Base-by-base conservation (phyloP, 2,888 invertebrate genomes). In the Eustalomyia histrio region DNA sequence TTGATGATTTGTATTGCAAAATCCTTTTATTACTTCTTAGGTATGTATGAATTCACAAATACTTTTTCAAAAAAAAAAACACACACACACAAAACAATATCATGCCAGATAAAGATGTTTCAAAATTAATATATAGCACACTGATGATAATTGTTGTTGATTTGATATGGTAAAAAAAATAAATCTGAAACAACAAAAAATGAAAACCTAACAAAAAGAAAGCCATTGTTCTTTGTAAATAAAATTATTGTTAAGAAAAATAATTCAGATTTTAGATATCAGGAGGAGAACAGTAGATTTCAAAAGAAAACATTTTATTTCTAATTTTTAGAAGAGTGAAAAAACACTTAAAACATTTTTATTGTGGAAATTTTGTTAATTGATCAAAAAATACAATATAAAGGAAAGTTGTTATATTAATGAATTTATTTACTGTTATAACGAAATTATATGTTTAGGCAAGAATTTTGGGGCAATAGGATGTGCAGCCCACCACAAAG, bases 1-100 rank as follows among this genome's bases (percentile, higher is more conserved):
- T n/a, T 47, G 43, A n/a, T 47, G 43, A 47, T 47, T 47, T 47
- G n/a, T 47, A 47, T 47, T 47, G n/a, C n/a, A 14, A 47, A 47
- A 47, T n/a, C 43, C n/a, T 47, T 47, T 47, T 47, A 47, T 47
- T 5, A 1, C 1, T 1, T 35, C 10, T 35, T 5, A 35, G 1
- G 1, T 7, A 12, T 39, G 1, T 39, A 6, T 12, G 10, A 4
- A 14, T 12, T 39, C 14, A 12, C 12, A 39, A 39, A 39, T 12
- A 12, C 39, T n/a, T n/a, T n/a, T n/a, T n/a, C n/a, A n/a, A n/a
- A n/a, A n/a, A n/a, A n/a, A n/a, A n/a, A 39, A 39, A 39, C 4
- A 29, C 9, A n/a, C n/a, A n/a, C n/a, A n/a, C 9, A n/a, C n/a
- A 47, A 47, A 14, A 47, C n/a, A n/a, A 47, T 47, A 3, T 12